Evolutionary conservation across 2,888 invertebrate genomes (phyloP).

Genomic region (Mythimna ferrago): DNA sequence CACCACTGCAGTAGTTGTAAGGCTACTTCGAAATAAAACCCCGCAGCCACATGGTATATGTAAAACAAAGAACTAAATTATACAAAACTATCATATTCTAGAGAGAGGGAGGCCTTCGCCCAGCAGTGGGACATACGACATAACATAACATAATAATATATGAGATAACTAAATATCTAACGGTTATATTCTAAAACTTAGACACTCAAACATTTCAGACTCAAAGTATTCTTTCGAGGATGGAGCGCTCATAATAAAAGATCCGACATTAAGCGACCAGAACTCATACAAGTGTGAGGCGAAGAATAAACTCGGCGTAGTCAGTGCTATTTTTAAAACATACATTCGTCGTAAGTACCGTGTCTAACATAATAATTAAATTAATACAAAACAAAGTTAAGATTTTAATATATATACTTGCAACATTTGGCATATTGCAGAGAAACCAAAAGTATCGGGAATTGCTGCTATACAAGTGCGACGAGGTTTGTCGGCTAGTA

Average conservation of each 20-base stretch:
- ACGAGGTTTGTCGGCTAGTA: conserved; percentile 18
- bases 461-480: conserved; percentile 9
- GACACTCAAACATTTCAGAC: conserved; percentile 23
- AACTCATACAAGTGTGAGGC: conserved; percentile 36
- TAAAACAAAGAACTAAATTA: background rate
- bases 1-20: background rate
- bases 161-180: too few species aligned
- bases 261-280: conserved; percentile 24
- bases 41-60: background rate
- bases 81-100: background rate
- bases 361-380: background rate
- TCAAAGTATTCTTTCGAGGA: conserved; percentile 28
- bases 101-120: too few species aligned
- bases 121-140: too few species aligned
- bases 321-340: background rate
- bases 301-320: conserved; percentile 17
- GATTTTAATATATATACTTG: background rate
- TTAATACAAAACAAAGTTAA: background rate
- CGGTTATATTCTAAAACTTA: background rate
- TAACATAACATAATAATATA: too few species aligned
- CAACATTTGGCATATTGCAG: conserved; percentile 19
- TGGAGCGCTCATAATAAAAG: conserved; percentile 35
- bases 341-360: background rate
- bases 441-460: conserved; percentile 42
- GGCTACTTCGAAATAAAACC: background rate